Percentiles rank a stretch among this genome's conserved stretches.
These are phyloP conservation scores for Serrognathus titanus DNA, from an alignment of 2,888 invertebrate genomes.

Conservation along the genomic window DNA sequence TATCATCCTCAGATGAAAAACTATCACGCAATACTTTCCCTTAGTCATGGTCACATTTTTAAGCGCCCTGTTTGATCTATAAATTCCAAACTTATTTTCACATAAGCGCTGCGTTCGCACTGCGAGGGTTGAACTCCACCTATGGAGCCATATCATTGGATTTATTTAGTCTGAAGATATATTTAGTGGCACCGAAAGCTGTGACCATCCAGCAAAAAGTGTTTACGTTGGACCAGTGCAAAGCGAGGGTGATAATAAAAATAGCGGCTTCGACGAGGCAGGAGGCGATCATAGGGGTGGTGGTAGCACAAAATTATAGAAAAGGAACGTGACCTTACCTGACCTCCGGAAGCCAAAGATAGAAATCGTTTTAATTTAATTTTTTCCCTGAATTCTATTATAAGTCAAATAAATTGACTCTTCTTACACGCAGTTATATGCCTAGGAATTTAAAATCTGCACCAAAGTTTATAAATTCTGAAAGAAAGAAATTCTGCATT, in stretches of 20 bases:
- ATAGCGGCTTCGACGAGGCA: background rate
- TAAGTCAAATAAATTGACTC: too few relatives aligned
- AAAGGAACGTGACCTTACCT: background rate
- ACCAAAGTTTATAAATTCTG: too few relatives aligned
- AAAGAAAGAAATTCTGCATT: too few relatives aligned
- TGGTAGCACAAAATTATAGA: background rate
- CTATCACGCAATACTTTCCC: too few relatives aligned
- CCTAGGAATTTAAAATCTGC: too few relatives aligned
- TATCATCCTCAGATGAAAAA: too few relatives aligned
- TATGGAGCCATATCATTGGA: background rate
- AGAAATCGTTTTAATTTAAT: slow-evolving; percentile 2
- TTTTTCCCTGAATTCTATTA: too few relatives aligned
- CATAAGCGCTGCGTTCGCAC: background rate
- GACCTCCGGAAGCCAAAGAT: background rate
- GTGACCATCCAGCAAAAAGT: slow-evolving; percentile 6
- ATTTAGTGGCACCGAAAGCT: slow-evolving; percentile 9
- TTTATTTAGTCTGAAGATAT: slow-evolving; percentile 15
- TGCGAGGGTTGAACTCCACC: background rate
- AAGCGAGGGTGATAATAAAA: background rate
- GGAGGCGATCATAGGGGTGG: background rate
- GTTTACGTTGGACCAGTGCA: background rate
- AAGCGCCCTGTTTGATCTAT: background rate
- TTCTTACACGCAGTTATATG: too few relatives aligned
- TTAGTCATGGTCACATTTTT: too few relatives aligned
- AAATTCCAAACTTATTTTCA: background rate